Evolutionary conservation across 2,888 invertebrate genomes (phyloP), one percentile per base, ranked within the genome.

Genomic region (Galerucella nymphaeae): DNA sequence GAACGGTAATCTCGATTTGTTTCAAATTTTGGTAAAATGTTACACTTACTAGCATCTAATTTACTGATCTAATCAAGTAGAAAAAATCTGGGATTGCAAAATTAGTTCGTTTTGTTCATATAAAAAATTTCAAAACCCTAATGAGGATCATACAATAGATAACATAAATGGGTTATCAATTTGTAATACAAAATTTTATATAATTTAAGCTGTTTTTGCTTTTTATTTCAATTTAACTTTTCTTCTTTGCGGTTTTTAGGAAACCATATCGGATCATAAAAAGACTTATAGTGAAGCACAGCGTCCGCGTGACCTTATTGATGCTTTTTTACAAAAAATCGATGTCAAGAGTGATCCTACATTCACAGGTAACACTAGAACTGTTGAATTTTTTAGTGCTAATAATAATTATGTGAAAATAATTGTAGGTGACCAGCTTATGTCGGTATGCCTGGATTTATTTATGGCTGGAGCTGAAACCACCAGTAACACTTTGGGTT

Each of bases 391-490:
- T 30, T 30, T 30, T 30, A 30, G 23, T 30, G 2, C 67, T 18
- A 41, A 13, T 42, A 42, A 42, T n/a, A n/a, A n/a, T n/a, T n/a
- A n/a, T n/a, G n/a, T n/a, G n/a, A n/a, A n/a, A 53, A 53, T 50
- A 48, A 66, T 78, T 82, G 62, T 75, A 84, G 86, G 85, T 72
- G 84, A 86, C 65, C 87, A 87, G 77, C 74, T 87, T 14, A 79
- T 86, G 71, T 83, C 86, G 0, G 55, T 92, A 1, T 92, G 92
- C 79, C 82, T 92, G 79, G 93, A 93, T 80, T 85, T 93, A 70
- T 89, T 93, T 38, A 89, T 93, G 86, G 93, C 92, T 8, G 93
- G 93, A 1, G 89, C 91, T 65, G 92, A 93, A 84, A 93, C 93
- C 0, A 92, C 92, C 0, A 90, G 90, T 76, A 92, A 91, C 80